Evolutionary conservation across 92 coral and sea anemone species (phyloP).

Genomic region (Isaurus tuberculatus): DNA sequence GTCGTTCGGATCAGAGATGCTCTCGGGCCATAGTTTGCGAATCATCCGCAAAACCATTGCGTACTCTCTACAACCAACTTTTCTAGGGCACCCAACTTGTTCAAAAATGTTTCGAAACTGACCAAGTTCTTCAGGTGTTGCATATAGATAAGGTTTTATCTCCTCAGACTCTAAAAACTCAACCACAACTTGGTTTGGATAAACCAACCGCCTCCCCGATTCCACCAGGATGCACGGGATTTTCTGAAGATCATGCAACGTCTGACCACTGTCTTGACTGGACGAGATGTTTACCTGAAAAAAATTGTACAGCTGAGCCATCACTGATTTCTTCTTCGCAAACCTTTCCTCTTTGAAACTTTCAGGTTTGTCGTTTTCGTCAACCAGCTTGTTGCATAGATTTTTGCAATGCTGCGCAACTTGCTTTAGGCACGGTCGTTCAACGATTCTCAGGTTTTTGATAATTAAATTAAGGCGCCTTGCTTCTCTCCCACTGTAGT

Average conservation of each 20-base stretch:
- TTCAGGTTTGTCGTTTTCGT: slow-evolving; percentile 33
- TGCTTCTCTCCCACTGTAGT: not conserved
- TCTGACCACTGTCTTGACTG: not conserved
- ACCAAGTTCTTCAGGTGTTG: slow-evolving; percentile 59
- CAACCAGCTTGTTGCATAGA: slow-evolving; percentile 46
- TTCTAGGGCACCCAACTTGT: slow-evolving; percentile 64
- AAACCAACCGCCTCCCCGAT: slow-evolving; percentile 59
- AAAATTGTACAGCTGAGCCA: slow-evolving; percentile 70
- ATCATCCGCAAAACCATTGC: slow-evolving; percentile 69
- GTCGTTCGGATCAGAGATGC: slow-evolving; percentile 57
- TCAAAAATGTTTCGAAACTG: slow-evolving; percentile 55
- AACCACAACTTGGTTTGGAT: slow-evolving; percentile 64
- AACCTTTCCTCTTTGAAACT: not conserved
- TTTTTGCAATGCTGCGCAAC: slow-evolving; percentile 71
- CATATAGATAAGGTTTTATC: slow-evolving; percentile 74
- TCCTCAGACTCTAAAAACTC: slow-evolving; percentile 52
- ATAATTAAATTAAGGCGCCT: not conserved
- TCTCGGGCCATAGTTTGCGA: slow-evolving; percentile 37
- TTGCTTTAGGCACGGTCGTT: slow-evolving; percentile 61
- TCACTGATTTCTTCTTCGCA: slow-evolving; percentile 37
- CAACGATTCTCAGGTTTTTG: slow-evolving; percentile 34
- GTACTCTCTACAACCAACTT: slow-evolving; percentile 58
- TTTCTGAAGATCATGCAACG: slow-evolving; percentile 13
- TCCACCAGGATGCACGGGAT: slow-evolving; percentile 69
- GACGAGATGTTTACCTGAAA: slow-evolving; percentile 26